Conservation (phyloP, 1,140 invertebrate genomes). For the Tribolium madens region DNA sequence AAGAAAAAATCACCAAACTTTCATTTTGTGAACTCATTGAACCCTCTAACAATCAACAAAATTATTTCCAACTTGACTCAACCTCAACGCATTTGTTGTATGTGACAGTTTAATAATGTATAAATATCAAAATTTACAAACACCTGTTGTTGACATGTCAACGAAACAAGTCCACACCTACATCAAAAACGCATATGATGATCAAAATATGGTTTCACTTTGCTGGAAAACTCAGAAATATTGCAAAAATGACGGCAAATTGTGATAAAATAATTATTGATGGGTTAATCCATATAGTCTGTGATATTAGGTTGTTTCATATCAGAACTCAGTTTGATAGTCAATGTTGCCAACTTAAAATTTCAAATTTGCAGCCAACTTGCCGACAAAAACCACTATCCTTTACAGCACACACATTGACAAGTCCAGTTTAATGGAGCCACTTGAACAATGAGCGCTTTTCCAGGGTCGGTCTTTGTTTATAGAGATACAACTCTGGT, state of each 20-base stretch:
- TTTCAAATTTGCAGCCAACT: too few relatives aligned
- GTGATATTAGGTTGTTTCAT: too few relatives aligned
- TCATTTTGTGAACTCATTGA: background rate
- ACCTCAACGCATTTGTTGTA: background rate
- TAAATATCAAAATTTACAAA: background rate
- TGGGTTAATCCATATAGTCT: too few relatives aligned
- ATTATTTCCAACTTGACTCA: background rate
- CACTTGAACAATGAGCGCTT: background rate
- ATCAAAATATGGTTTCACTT: too few relatives aligned
- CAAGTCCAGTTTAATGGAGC: constrained; percentile 12
- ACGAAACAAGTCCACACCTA: background rate
- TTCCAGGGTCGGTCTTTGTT: background rate
- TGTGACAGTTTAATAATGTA: background rate
- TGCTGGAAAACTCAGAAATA: too few relatives aligned
- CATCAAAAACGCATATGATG: background rate
- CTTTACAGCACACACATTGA: too few relatives aligned
- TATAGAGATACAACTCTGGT: background rate
- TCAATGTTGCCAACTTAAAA: too few relatives aligned
- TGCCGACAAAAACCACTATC: too few relatives aligned
- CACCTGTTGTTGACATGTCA: background rate
- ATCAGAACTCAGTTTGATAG: too few relatives aligned
- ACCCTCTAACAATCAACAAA: background rate
- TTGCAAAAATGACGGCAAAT: too few relatives aligned
- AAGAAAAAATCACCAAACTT: background rate
- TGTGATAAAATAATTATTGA: too few relatives aligned